phyloP scores from a whole-genome alignment of 2,888 invertebrate genomes.

The Cephus runcator region DNA sequence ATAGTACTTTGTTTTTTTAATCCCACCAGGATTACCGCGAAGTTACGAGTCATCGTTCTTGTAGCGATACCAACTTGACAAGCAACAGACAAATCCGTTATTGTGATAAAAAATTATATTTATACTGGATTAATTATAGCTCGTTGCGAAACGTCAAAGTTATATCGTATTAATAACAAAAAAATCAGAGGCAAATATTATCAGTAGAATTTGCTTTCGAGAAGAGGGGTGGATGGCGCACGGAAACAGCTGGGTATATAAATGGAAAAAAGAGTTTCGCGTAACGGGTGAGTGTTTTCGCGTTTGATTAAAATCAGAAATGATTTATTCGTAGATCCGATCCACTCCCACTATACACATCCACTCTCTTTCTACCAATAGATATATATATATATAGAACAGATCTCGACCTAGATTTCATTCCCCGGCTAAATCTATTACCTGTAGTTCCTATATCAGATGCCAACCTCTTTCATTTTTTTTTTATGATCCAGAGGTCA shows the following conservation, averaged over 20 bases:
- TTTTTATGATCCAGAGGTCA: constrained; percentile 16
- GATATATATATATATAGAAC: constrained; percentile 30
- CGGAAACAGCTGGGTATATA: constrained; percentile 10
- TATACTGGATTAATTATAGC: not conserved
- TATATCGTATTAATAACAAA: not conserved
- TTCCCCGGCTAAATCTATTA: constrained; percentile 36
- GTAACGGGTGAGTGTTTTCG: constrained; percentile 25
- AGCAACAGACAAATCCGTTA: not conserved
- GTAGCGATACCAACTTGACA: not conserved
- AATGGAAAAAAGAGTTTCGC: constrained; percentile 10
- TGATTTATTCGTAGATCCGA: constrained; percentile 42
- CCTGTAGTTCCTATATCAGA: constrained; percentile 38
- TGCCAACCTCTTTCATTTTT: constrained; percentile 17
- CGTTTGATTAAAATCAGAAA: constrained; percentile 50
- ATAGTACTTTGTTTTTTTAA: not conserved
- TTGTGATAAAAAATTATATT: not conserved
- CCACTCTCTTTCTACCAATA: constrained; percentile 13
- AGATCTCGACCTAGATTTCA: constrained; percentile 29
- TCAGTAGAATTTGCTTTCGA: not conserved
- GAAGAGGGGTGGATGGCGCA: constrained; percentile 7
- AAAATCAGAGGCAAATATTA: not conserved
- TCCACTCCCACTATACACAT: constrained; percentile 8
- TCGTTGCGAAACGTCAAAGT: not conserved
- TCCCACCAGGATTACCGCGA: not conserved
- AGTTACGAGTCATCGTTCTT: not conserved